Conservation (phyloP, 2,888 invertebrate genomes). For the Nyleta sp. region DNA sequence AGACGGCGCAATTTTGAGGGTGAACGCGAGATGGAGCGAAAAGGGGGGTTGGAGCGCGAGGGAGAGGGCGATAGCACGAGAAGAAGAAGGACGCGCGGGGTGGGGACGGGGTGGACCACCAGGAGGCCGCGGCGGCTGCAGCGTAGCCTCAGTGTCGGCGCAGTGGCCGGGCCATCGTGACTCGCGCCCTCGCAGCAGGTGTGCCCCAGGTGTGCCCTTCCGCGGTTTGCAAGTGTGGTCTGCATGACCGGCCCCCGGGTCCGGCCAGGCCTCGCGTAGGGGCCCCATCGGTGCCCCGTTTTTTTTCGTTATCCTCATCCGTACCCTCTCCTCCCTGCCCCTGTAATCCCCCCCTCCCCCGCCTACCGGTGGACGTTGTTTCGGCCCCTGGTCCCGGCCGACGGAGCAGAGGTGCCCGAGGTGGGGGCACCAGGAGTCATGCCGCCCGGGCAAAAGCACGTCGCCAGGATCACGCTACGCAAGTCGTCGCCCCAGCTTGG, state of each 20-base stretch:
- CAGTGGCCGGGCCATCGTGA: conserved; percentile 82
- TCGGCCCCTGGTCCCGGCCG: too few relatives aligned
- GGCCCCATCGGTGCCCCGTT: too few relatives aligned
- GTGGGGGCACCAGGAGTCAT: conserved; percentile 74
- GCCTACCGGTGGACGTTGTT: too few relatives aligned
- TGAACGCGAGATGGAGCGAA: conserved; percentile 61
- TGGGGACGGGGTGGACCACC: conserved; percentile 69
- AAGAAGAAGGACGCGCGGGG: conserved; percentile 47
- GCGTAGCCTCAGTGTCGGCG: conserved; percentile 82
- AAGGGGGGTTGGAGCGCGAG: conserved; percentile 36
- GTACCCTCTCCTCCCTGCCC: too few relatives aligned
- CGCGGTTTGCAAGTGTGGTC: too few relatives aligned
- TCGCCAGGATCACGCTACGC: conserved; percentile 69
- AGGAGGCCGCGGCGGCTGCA: conserved; percentile 81
- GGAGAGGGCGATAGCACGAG: conserved; percentile 45
- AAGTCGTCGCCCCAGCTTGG: conserved; percentile 64
- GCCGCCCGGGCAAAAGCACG: conserved; percentile 80
- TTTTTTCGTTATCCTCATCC: too few relatives aligned
- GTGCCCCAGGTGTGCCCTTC: too few relatives aligned
- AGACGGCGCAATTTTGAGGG: conserved; percentile 65
- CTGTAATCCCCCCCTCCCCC: too few relatives aligned
- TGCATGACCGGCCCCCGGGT: too few relatives aligned
- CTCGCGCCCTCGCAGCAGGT: conserved; percentile 71
- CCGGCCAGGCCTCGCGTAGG: too few relatives aligned
- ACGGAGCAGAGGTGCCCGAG: too few relatives aligned